Percentiles rank a stretch among this genome's conserved stretches.
These are phyloP conservation scores for Eristalis intricaria DNA, from an alignment of 2,888 invertebrate species.

Conservation along the genomic window DNA sequence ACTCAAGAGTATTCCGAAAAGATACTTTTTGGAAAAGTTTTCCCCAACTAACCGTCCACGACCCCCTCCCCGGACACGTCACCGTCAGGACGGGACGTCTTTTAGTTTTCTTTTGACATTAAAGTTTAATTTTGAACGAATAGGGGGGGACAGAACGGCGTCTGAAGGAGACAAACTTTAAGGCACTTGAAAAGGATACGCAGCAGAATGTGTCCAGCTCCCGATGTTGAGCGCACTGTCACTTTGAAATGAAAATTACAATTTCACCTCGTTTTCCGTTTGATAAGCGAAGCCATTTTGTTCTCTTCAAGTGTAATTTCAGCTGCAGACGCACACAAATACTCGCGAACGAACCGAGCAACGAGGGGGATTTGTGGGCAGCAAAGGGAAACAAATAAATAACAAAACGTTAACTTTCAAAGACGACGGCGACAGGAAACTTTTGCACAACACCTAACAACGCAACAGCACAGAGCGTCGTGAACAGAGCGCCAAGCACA, in stretches of 20 bases:
- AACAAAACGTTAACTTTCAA: conserved; percentile 10
- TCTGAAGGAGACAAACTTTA: neutral
- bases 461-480: too few relatives aligned
- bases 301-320: conserved; percentile 27
- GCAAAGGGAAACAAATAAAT: conserved; percentile 14
- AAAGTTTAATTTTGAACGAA: conserved; percentile 12
- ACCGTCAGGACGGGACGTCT: neutral
- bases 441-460: neutral
- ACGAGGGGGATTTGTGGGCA: neutral
- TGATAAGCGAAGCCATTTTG: conserved; percentile 18
- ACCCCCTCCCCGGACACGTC: neutral
- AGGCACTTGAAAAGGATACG: conserved; percentile 18
- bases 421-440: conserved; percentile 15
- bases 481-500: too few relatives aligned
- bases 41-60: conserved; percentile 4
- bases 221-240: conserved; percentile 4
- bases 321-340: conserved; percentile 24
- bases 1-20: neutral
- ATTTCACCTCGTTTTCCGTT: conserved; percentile 37
- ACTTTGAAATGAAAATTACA: conserved; percentile 32
- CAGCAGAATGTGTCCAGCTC: conserved; percentile 9
- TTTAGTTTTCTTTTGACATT: conserved; percentile 10
- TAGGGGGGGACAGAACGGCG: neutral
- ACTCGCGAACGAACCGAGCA: neutral
- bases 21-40: conserved; percentile 9